These are phyloP conservation scores for Syrmaticus mikado DNA, from an alignment of 2,113 vertebrate species.

Conservation along the genomic window DNA sequence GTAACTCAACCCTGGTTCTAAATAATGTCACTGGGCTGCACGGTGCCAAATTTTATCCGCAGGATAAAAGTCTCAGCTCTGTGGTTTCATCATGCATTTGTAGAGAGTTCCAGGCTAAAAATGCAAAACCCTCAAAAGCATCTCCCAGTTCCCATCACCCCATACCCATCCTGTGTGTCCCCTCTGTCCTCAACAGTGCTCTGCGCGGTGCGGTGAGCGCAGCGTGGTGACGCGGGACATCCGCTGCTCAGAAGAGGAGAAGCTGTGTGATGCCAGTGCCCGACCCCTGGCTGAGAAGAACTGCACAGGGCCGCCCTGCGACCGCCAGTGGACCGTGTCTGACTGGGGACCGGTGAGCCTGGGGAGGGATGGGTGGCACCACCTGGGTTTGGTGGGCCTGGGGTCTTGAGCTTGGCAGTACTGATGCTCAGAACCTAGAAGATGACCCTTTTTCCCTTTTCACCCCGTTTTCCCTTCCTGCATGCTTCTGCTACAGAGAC, in stretches of 20 bases:
- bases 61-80: neutral
- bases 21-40: constrained; percentile 14
- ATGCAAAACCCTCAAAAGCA: neutral
- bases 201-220: constrained; percentile 88
- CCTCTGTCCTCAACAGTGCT: constrained; percentile 78
- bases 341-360: constrained; percentile 93
- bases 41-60: constrained; percentile 35
- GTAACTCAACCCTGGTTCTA: constrained; percentile 62
- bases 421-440: neutral
- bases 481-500: neutral
- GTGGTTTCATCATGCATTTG: neutral
- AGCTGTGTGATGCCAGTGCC: constrained; percentile 84
- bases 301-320: constrained; percentile 92
- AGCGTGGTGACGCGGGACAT: constrained; percentile 90
- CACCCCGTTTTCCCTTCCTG: neutral
- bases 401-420: neutral
- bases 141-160: neutral
- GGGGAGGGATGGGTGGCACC: neutral
- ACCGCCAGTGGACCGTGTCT: constrained; percentile 94
- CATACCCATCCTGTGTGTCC: neutral
- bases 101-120: neutral
- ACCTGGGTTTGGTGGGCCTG: neutral
- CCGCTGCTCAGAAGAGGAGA: constrained; percentile 91
- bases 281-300: constrained; percentile 86
- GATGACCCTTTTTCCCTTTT: fast-evolving